phyloP scores from a whole-genome alignment of 2,888 invertebrate species.

The Lycaena phlaeas region DNA sequence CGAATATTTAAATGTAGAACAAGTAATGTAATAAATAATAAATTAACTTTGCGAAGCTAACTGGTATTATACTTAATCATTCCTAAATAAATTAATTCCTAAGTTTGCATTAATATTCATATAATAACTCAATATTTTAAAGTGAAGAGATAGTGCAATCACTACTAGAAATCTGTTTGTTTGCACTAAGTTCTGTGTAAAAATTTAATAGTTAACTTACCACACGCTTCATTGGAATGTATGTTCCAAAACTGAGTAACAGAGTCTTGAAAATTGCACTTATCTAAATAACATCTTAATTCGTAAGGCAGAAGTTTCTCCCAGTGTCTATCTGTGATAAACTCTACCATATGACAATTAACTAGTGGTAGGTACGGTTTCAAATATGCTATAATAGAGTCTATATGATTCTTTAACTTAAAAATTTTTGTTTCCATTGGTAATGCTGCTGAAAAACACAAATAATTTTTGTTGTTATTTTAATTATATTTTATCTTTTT shows the following conservation, averaged over 20 bases:
- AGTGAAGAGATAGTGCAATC: too few species aligned
- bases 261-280: constrained; percentile 43
- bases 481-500: too few species aligned
- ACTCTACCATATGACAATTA: constrained; percentile 83
- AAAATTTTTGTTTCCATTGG: constrained; percentile 31
- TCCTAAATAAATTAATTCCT: too few species aligned
- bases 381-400: constrained; percentile 69
- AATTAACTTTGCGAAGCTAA: too few species aligned
- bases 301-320: constrained; percentile 66
- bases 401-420: constrained; percentile 46
- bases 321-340: constrained; percentile 78
- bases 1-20: too few species aligned
- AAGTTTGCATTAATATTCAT: too few species aligned
- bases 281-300: constrained; percentile 65
- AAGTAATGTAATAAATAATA: too few species aligned
- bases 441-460: constrained; percentile 16
- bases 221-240: background rate
- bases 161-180: background rate
- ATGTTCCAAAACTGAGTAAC: constrained; percentile 65
- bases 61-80: too few species aligned
- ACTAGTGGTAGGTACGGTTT: constrained; percentile 74
- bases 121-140: too few species aligned
- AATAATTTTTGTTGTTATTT: background rate
- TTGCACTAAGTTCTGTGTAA: too few species aligned
- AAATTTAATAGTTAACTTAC: background rate